Evolutionary conservation across 1,140 invertebrate species (phyloP), one percentile per base, ranked within the genome.

Genomic region (Harlomillsia oculata): DNA sequence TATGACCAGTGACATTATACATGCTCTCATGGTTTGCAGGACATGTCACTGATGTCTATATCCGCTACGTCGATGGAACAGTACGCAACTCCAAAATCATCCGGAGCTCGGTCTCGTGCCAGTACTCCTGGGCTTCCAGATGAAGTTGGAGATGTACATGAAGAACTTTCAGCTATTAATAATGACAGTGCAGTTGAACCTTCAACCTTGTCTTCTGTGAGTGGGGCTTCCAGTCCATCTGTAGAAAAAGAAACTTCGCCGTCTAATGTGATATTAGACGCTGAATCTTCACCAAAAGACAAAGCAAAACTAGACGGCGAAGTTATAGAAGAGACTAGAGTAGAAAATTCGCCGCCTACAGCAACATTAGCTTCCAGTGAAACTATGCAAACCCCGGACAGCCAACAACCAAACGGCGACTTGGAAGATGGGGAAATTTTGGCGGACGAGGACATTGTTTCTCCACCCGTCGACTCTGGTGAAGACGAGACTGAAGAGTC

Each of bases 41-140:
- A 63, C 45, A 34, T 45, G 11, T 53, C 46, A 26, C 25, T 54
- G 30, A 43, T 46, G 18, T 63, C 61, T 18, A 56, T 63, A 29
- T 63, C 61, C 28, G 56, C 61, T 4, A 53, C 45, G 25, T 56
- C 61, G 4, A 55, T 63, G 14, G 58, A 60, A 20, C 36, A 53
- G n/a, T 63, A 60, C 36, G 14, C 25, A 30, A 50, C 45, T 23
- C 45, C 32, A 34, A 34, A 8, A 9, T n/a, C 45, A 5, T 32
- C 18, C 30, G 30, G 28, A 9, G 28, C 45, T 20, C 30, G 45
- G 34, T 5, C 29, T 32, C 30, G 14, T 29, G 11, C 32, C n/a
- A 8, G 28, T 9, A 16, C 45, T 48, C 13, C 45, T 20, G 45
- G 30, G 8, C 13, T 32, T 14, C 45, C 45, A 32, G n/a, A 32